Evolutionary conservation across 1,140 invertebrate species (phyloP).

Genomic region (Aporrectodea caliginosa): DNA sequence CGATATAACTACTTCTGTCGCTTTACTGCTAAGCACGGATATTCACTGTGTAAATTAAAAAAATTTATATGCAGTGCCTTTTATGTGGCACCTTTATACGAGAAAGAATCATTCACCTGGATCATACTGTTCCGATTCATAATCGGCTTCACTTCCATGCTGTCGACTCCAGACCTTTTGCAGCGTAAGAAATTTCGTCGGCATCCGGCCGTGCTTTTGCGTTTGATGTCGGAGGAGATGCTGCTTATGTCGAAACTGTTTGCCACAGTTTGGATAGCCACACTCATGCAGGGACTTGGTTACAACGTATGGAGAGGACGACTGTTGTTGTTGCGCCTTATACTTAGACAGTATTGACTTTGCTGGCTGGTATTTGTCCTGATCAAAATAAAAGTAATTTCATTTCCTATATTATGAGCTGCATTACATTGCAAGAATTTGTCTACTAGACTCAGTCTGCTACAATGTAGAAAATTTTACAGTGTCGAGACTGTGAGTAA

Average conservation of each 20-base stretch:
- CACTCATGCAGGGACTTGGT: constrained; percentile 17
- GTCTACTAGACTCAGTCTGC: too few species aligned
- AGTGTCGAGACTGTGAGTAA: too few species aligned
- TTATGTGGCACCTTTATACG: too few species aligned
- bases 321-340: background rate
- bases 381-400: too few species aligned
- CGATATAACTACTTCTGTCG: too few species aligned
- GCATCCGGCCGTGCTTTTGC: constrained; percentile 7
- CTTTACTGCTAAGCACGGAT: too few species aligned
- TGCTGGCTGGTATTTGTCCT: background rate
- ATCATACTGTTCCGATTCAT: background rate
- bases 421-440: too few species aligned
- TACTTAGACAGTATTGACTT: background rate
- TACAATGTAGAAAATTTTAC: too few species aligned
- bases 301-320: constrained; percentile 11
- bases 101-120: background rate
- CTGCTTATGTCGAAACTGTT: constrained; percentile 11
- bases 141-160: background rate
- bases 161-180: constrained; percentile 4
- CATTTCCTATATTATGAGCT: too few species aligned
- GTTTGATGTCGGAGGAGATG: constrained; percentile 17
- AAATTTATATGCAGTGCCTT: too few species aligned
- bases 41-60: too few species aligned
- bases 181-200: background rate
- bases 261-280: constrained; percentile 14